These are phyloP conservation scores for Corythornis cristatus DNA, from an alignment of 2,113 vertebrate genomes.

Conservation along the genomic window DNA sequence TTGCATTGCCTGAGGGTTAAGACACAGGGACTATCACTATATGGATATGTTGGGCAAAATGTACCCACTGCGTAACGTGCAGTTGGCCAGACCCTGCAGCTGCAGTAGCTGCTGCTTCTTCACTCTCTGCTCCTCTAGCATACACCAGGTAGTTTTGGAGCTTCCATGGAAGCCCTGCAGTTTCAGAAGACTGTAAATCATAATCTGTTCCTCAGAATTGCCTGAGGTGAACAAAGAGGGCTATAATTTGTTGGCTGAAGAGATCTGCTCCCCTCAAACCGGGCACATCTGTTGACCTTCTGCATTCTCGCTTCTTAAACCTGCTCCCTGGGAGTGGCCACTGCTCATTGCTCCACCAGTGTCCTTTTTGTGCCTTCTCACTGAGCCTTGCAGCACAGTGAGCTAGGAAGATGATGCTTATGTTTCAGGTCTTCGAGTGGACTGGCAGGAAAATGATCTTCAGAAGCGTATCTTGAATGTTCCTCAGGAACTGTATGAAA, in stretches of 20 bases:
- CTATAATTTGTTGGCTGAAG: background rate
- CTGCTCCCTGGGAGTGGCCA: background rate
- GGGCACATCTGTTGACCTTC: background rate
- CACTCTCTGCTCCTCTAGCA: background rate
- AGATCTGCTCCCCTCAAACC: background rate
- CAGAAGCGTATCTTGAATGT: slow-evolving; percentile 89
- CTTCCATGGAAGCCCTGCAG: slow-evolving; percentile 17
- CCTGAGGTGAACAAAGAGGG: background rate
- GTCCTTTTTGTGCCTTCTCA: accelerated
- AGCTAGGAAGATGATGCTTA: background rate
- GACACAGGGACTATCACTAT: background rate
- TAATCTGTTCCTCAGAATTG: slow-evolving; percentile 37
- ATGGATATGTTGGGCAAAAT: background rate
- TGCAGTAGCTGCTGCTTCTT: slow-evolving; percentile 16
- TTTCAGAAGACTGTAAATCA: slow-evolving; percentile 40
- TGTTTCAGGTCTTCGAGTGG: slow-evolving; percentile 87
- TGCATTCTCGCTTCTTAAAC: background rate
- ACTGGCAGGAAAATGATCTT: slow-evolving; percentile 91
- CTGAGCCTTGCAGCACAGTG: background rate
- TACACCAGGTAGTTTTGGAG: background rate
- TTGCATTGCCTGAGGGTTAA: background rate
- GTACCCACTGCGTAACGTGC: background rate
- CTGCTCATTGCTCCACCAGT: background rate
- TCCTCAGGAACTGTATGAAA: slow-evolving; percentile 89
- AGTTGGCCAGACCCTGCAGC: slow-evolving; percentile 11